A percentile compares a stretch with the other conserved stretches of the same genome.
These are phyloP conservation scores for Danaus melanippus DNA, from an alignment of 1,140 invertebrate genomes.

Conservation along the genomic window DNA sequence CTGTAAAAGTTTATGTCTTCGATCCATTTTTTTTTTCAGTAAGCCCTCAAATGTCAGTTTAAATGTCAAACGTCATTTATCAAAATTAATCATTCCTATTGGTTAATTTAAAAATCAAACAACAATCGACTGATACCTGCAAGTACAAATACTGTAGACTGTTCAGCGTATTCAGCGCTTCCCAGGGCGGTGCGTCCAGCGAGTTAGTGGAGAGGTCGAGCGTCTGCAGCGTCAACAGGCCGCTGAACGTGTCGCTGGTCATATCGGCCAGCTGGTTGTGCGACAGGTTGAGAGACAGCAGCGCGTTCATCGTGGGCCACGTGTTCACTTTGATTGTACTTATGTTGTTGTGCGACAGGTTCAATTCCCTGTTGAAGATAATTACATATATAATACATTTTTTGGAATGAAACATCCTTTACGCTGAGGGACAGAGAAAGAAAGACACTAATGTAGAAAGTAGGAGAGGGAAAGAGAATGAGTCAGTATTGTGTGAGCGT, in stretches of 20 bases:
- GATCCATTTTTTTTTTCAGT: too few species aligned
- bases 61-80: not conserved
- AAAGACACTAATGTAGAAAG: too few species aligned
- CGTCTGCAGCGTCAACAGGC: conserved; percentile 83
- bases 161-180: conserved; percentile 80
- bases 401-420: too few species aligned
- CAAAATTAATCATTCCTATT: not conserved
- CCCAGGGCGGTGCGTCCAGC: conserved; percentile 81
- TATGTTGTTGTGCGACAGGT: conserved; percentile 81
- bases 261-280: conserved; percentile 82
- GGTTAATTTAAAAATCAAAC: too few species aligned
- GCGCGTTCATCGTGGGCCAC: conserved; percentile 92
- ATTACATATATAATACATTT: too few species aligned
- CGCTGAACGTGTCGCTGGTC: conserved; percentile 77
- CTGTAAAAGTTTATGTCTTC: too few species aligned
- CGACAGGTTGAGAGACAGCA: conserved; percentile 86
- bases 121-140: too few species aligned
- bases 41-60: not conserved
- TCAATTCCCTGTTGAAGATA: conserved; percentile 72
- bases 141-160: conserved; percentile 86
- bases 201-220: conserved; percentile 82
- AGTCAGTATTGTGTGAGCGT: too few species aligned
- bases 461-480: too few species aligned
- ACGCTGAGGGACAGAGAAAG: too few species aligned
- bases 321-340: conserved; percentile 75